Evolutionary conservation across 1,140 invertebrate genomes (phyloP), one percentile per base, ranked within the genome.

Genomic region (Mizuhopecten yessoensis): DNA sequence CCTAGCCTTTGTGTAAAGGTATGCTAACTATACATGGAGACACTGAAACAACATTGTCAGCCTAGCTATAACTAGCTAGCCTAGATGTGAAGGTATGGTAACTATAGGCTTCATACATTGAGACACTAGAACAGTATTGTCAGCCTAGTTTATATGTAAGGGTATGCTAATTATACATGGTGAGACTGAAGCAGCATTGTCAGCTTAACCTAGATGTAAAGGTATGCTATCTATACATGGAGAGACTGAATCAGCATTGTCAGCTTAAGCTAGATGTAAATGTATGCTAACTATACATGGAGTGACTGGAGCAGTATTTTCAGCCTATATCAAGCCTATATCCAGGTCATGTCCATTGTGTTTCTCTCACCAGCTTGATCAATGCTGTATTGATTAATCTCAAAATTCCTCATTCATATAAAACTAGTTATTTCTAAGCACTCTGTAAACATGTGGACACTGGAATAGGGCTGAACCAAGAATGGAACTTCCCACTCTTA

Each of bases 361-460:
- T 75, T n/a, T n/a, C n/a, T n/a, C n/a, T 75, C 57, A 75, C 57
- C n/a, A 45, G 57, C 29, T 75, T 75, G 57, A 75, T 75, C 57
- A 75, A 75, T 75, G 57, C 5, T 75, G 57, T 75, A 75, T 75
- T 75, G 57, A 75, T 75, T 75, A 75, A 75, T 75, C 57, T 75
- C 57, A 75, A 75, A 29, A 29, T 75, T 75, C 5, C 23, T 29
- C 23, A 75, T 75, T 75, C 57, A 75, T 75, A 75, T 75, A 75
- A 75, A 75, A 75, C 57, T 75, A 75, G 57, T 75, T 75, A 75
- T 75, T 75, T 75, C 57, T 75, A 75, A 75, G 57, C 57, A 75
- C 57, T 75, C 23, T n/a, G 57, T 75, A 75, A 75, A 75, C n/a
- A 75, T n/a, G n/a, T 75, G 23, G 17, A 75, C 57, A 29, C 20